Evolutionary conservation across 2,888 invertebrate species (phyloP), one percentile per base, ranked within the genome.

Genomic region (Melangyna quadrimaculata): DNA sequence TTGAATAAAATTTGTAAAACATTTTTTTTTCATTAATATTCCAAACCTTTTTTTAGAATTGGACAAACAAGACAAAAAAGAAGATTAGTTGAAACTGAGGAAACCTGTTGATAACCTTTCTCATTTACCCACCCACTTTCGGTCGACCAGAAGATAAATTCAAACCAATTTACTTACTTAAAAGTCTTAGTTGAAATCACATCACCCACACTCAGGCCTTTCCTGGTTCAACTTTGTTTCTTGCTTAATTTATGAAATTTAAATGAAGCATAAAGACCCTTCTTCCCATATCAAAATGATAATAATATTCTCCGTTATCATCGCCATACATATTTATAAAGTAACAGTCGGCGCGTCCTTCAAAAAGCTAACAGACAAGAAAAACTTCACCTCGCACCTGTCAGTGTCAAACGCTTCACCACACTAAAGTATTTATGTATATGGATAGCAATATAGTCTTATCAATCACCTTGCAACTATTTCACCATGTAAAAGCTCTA

Each of bases 351-450:
- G n/a, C n/a, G 27, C 2, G 65, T 53, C 48, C 75, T 29, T 43
- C 27, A 19, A 32, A 72, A 75, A 80, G 53, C 73, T 73, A 10
- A 4, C 19, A n/a, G 6, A n/a, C 5, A 1, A 32, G 19, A 59
- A 40, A 63, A 63, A 43, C n/a, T 67, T 63, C 80, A 80, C 86
- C 86, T 73, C 73, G 3, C 57, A 78, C 27, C 57, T 78, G 86
- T 86, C 86, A 86, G 7, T 73, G 35, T 77, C 70, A 65, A 73
- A 37, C 17, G 43, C 32, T 69, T 69, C 53, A 59, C 79, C 77
- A 63, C 19, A 12, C 3, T 8, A 1, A 3, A 7, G 7, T 12
- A 29, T 10, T 5, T 17, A 29, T n/a, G n/a, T 17, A 35, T 12
- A 19, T n/a, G n/a, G n/a, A n/a, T 4, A 55, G 45, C 22, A 17